Conservation (phyloP, 2,113 vertebrate genomes). For the Thermophis baileyi region DNA sequence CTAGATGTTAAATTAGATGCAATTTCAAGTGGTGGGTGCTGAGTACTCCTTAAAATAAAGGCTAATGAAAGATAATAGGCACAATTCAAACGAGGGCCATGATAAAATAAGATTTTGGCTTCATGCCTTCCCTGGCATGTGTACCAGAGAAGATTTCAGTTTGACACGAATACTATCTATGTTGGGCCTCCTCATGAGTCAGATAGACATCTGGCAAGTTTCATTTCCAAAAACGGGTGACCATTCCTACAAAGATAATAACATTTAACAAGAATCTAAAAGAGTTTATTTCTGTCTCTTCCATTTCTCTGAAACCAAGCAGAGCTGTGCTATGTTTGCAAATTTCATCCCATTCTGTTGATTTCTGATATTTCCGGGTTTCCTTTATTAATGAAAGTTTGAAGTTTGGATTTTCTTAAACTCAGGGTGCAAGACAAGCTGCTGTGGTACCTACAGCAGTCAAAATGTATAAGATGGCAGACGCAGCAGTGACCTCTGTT, state of each 20-base stretch:
- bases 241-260: not conserved
- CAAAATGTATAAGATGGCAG: not conserved
- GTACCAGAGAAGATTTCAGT: not conserved
- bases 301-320: not conserved
- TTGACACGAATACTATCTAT: not conserved
- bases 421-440: not conserved
- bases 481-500: not conserved
- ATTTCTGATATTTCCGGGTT: not conserved
- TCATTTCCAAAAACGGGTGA: not conserved
- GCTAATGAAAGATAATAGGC: not conserved
- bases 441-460: not conserved
- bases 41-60: not conserved
- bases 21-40: not conserved
- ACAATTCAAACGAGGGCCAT: not conserved
- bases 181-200: not conserved
- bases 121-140: not conserved
- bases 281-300: not conserved
- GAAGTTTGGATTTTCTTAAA: not conserved
- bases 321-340: not conserved
- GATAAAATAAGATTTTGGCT: not conserved
- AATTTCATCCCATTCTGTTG: not conserved
- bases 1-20: not conserved
- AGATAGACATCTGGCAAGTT: not conserved
- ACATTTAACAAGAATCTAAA: not conserved
- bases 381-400: not conserved